Evolutionary conservation across 2,888 invertebrate genomes (phyloP), one percentile per base, ranked within the genome.

Genomic region (Leptopilina myrica): DNA sequence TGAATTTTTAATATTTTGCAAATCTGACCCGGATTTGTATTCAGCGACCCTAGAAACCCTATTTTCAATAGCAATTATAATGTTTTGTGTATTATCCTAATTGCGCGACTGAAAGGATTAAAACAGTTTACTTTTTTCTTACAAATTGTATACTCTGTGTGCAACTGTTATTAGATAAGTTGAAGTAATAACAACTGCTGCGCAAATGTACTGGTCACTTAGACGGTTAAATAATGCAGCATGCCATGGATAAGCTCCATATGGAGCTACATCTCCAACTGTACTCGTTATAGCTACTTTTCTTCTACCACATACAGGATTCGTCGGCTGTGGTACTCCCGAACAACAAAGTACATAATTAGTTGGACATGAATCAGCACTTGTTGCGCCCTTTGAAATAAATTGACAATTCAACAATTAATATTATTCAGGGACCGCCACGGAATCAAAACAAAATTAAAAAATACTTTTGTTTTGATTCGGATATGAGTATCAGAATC

Each of bases 81-180:
- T n/a, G n/a, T n/a, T n/a, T n/a, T n/a, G n/a, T n/a, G n/a, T n/a
- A n/a, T n/a, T n/a, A n/a, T n/a, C n/a, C n/a, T n/a, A n/a, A n/a
- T n/a, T n/a, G n/a, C n/a, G n/a, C n/a, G n/a, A n/a, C n/a, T n/a
- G n/a, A n/a, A n/a, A n/a, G n/a, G n/a, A n/a, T 33, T 33, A 33
- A 33, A 33, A 33, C 3, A 3, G 33, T 33, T 33, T 33, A 33
- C 3, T 20, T 69, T 15, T 40, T 49, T 33, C 89, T 88, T 83
- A 92, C 92, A 79, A 90, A 56, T 87, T 64, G 6, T 86, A 80
- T 67, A 93, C 89, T 85, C 92, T 93, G 84, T 93, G 93, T 11
- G 93, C 93, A 0, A 92, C 93, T 2, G 93, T 93, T 6, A 93
- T 86, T 5, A 93, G 91, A 84, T 92, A 92, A 67, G 87, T 88